phyloP scores from a whole-genome alignment of 2,797 vertebrate species.

The Sebastes wilsoni region DNA sequence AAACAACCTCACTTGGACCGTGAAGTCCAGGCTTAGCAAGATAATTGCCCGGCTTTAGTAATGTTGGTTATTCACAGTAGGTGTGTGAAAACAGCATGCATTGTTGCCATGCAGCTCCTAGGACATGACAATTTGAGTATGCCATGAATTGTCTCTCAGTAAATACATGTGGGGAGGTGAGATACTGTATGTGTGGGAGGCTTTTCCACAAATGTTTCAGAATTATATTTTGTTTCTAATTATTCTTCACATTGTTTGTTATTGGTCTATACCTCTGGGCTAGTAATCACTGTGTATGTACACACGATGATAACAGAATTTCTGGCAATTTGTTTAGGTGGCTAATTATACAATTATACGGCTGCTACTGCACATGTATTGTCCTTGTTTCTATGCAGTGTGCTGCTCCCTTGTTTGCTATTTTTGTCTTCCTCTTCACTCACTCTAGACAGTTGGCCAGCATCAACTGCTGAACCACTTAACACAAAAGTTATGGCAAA shows the following conservation, averaged over 20 bases:
- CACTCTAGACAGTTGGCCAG: constrained; percentile 68
- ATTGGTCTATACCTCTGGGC: constrained; percentile 25
- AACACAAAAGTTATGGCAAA: constrained; percentile 31
- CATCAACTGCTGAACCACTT: constrained; percentile 44
- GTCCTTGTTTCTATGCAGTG: constrained; percentile 59
- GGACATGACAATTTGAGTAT: constrained; percentile 27
- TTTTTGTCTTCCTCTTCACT: constrained; percentile 73
- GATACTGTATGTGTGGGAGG: constrained; percentile 35
- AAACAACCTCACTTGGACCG: background rate
- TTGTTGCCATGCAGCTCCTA: constrained; percentile 23
- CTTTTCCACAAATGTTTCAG: constrained; percentile 19
- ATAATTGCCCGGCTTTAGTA: constrained; percentile 20
- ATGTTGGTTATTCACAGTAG: constrained; percentile 24
- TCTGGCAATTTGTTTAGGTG: constrained; percentile 60
- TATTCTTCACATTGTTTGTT: constrained; percentile 57
- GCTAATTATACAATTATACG: constrained; percentile 70
- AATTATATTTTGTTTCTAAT: constrained; percentile 45
- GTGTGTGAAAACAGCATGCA: constrained; percentile 21
- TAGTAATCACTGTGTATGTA: constrained; percentile 58
- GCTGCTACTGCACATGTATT: constrained; percentile 48
- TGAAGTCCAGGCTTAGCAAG: constrained; percentile 17
- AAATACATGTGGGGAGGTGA: constrained; percentile 29
- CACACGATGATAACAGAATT: constrained; percentile 47
- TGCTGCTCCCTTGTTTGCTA: constrained; percentile 60
- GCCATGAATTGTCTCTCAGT: constrained; percentile 9